Base-by-base conservation (phyloP, 2,888 invertebrate species). In the Caprella mutica region DNA sequence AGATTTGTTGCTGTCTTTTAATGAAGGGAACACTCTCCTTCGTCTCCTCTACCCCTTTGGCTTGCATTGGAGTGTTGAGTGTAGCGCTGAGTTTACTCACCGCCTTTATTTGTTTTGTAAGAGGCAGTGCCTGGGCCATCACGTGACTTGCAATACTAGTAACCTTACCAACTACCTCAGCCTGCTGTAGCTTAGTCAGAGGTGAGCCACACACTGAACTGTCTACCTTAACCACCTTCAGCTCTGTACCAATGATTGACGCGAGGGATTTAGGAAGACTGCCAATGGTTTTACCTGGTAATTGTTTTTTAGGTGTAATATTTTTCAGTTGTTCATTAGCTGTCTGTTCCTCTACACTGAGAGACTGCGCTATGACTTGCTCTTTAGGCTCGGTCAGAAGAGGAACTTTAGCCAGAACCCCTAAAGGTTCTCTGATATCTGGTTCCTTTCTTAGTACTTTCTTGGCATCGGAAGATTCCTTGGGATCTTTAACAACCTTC, bases 1-100 rank as follows among this genome's bases (percentile, higher is more conserved):
- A 63, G 26, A 63, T 63, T 9, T 63, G 62, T 14, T 63, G 62
- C 46, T 63, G 62, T 39, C 62, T 56, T 39, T 63, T 58, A n/a
- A 58, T 54, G 30, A 63, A 63, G 1, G 62, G 53, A 17, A 9
- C 17, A 14, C 27, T 46, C 27, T 46, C 51, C 8, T 19, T 5
- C 19, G 33, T 12, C 8, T 27, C 12, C 5, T 51, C 33, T 33
- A 17, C 35, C 5, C 30, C 38, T 23, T 43, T 24, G 1, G 42
- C 9, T 23, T 39, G 48, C 14, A 63, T 39, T 12, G 62, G 56
- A 42, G 59, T 63, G 9, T 59, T 55, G 12, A 59, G 51, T 30
- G 59, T 59, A 23, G 56, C 56, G 3, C 56, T 59, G 21, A 59
- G 58, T 19, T 58, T 59, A n/a, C n/a, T n/a, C n/a, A n/a, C n/a